Conservation (phyloP, 2,113 vertebrate species). For the Aspiorhynchus laticeps region DNA sequence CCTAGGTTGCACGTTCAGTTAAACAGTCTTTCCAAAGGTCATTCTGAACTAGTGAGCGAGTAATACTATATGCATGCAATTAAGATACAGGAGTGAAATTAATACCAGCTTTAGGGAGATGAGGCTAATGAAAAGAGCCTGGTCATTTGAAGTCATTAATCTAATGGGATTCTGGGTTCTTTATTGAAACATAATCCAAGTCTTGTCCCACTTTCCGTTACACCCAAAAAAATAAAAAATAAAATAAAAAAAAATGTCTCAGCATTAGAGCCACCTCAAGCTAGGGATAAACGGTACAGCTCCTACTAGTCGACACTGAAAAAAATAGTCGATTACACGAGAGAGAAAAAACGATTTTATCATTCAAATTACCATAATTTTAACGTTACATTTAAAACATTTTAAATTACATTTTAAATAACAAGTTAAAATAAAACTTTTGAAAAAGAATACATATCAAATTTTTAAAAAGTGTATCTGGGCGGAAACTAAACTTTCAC, state of each 20-base stretch:
- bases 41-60: not conserved
- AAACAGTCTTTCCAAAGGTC: constrained; percentile 26
- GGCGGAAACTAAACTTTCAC: no score
- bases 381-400: no score
- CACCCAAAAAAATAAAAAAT: not conserved
- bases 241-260: constrained; percentile 32
- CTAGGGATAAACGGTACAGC: no score
- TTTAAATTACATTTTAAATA: no score
- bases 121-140: constrained; percentile 27
- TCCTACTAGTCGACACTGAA: no score
- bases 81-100: constrained; percentile 15
- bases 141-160: constrained; percentile 33
- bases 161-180: constrained; percentile 13
- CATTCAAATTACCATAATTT: no score
- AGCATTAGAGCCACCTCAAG: constrained; percentile 34
- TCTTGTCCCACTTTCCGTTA: constrained; percentile 18
- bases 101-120: constrained; percentile 38
- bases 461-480: no score
- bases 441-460: no score
- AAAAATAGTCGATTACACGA: no score
- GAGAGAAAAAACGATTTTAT: no score
- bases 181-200: constrained; percentile 44
- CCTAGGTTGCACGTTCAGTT: not conserved
- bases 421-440: no score
- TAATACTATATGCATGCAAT: constrained; percentile 25